A percentile compares a stretch with the other conserved stretches of the same genome.
Evolutionary conservation across 2,797 vertebrate genomes (phyloP).

Genomic region (Cercopithecus mitis): DNA sequence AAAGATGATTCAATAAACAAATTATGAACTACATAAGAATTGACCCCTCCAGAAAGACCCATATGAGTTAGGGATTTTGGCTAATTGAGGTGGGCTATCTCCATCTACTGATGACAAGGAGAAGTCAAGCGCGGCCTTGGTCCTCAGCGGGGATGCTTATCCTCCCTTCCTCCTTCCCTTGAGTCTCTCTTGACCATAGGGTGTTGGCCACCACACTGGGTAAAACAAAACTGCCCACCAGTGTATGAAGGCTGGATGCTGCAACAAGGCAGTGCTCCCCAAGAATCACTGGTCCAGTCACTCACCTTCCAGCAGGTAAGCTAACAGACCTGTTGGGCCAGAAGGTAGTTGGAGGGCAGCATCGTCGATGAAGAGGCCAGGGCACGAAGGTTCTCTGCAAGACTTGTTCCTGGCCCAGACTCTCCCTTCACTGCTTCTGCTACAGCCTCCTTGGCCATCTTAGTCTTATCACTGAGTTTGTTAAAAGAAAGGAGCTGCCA

Average conservation of each 20-base stretch:
- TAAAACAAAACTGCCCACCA: not conserved
- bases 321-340: not conserved
- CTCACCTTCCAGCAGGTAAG: not conserved
- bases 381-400: not conserved
- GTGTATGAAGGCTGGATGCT: not conserved
- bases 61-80: not conserved
- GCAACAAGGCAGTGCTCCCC: not conserved
- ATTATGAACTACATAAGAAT: not conserved
- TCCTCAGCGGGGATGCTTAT: not conserved
- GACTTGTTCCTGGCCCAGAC: not conserved
- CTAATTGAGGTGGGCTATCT: not conserved
- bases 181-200: not conserved
- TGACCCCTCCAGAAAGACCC: not conserved
- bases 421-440: not conserved
- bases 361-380: not conserved
- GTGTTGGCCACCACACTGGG: not conserved
- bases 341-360: not conserved
- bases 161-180: not conserved
- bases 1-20: constrained; percentile 12
- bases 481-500: not conserved
- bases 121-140: not conserved
- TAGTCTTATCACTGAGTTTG: not conserved
- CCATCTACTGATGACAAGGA: not conserved
- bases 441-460: not conserved
- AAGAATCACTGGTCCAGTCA: not conserved